Base-by-base conservation (phyloP, 2,797 vertebrate genomes). In the Botia kubotai region DNA sequence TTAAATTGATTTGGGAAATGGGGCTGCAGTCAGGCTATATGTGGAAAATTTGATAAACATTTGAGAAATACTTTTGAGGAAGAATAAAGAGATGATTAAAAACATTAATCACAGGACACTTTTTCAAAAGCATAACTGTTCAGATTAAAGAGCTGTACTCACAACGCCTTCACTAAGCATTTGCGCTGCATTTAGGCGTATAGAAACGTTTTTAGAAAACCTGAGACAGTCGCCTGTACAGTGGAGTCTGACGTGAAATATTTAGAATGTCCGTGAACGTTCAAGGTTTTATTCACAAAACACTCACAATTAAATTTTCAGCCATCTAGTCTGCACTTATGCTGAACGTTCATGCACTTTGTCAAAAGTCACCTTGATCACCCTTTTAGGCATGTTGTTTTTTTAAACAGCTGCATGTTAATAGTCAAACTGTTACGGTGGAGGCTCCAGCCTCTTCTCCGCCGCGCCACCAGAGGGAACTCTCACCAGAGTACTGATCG, bases 1-100 rank as follows among this genome's bases (percentile, higher is more conserved):
- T 62, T 75, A 83, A 83, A 83, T 53, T 70, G 53, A 83, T 83
- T 83, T 79, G 71, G 76, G 63, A 74, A 74, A 83, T 79, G 17
- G 55, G 70, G 48, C 36, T 43, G 23, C 70, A 63, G 63, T 62
- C 33, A 19, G 55, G 75, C 33, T 83, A 19, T 72, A 50, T 52
- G 46, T 17, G 6, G 63, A 43, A 72, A 76, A 75, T 79, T 21
- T 52, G 71, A 83, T 83, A 79, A 82, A 62, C 81, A 68, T 73
- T 63, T 83, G 81, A 79, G 70, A 68, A 79, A 83, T 83, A n/a
- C 66, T 83, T 60, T 79, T 60, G n/a, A 62, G 21, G 7, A 53
- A 26, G 52, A 77, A 77, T 46, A 79, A 78, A 69, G 6, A 70
- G 63, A 75, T 75, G 29, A 83, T 83, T 83, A 79, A 73, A 23